phyloP scores from a whole-genome alignment of 2,797 vertebrate species.

The Lithobates pipiens region DNA sequence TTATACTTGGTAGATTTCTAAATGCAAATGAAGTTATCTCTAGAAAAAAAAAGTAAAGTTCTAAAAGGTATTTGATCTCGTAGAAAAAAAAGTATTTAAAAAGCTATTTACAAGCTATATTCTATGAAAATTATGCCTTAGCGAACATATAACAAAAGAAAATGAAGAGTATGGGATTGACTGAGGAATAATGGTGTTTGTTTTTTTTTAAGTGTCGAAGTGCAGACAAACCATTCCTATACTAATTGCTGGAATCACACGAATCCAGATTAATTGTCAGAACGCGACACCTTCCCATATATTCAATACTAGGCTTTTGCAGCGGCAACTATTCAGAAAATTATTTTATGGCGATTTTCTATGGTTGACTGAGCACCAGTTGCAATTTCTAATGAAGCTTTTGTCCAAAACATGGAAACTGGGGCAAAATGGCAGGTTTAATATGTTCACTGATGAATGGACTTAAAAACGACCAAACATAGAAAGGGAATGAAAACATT shows the following conservation, averaged over 20 bases:
- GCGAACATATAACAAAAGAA: constrained; percentile 80
- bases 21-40: constrained; percentile 88
- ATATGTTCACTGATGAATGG: background rate
- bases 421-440: background rate
- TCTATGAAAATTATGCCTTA: constrained; percentile 89
- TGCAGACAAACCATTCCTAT: constrained; percentile 64
- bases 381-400: constrained; percentile 30
- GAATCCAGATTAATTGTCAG: constrained; percentile 62
- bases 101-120: constrained; percentile 99
- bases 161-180: constrained; percentile 82
- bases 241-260: constrained; percentile 61
- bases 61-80: constrained; percentile 78
- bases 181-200: constrained; percentile 85
- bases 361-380: constrained; percentile 60
- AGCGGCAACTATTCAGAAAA: constrained; percentile 30
- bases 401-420: background rate
- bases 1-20: constrained; percentile 82
- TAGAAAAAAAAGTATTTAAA: constrained; percentile 94
- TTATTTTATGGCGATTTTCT: constrained; percentile 62
- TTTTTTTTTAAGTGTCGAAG: constrained; percentile 62
- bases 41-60: constrained; percentile 82
- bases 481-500: background rate
- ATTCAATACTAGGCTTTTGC: constrained; percentile 36
- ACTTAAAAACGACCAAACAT: background rate
- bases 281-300: constrained; percentile 48